Evolutionary conservation across 2,888 invertebrate genomes (phyloP), one percentile per base, ranked within the genome.

Genomic region (Saturnia pavonia): DNA sequence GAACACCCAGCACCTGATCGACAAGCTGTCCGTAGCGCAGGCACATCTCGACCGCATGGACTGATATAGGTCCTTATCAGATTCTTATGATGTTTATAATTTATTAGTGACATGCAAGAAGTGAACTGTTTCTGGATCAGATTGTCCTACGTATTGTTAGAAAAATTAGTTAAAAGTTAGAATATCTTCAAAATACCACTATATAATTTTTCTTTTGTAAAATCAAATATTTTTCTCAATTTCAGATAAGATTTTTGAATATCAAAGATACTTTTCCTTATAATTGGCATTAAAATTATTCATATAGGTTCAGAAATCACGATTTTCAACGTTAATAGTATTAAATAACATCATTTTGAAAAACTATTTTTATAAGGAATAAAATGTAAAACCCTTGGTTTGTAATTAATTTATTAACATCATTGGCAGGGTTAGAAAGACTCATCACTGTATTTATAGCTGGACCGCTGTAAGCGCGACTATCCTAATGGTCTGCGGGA

Each of bases 1-100:
- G 1, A 91, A 93, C 77, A 92, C 93, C 6, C 91, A 91, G 74
- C 85, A 84, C 4, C 88, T 94, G 66, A 92, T 94, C 73, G 92
- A 93, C 69, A 86, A 89, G 73, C 82, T 94, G 43, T 87, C 91
- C n/a, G 88, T 90, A 72, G 93, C 91, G 80, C 92, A 93, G 80
- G 89, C 91, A 82, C 90, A 92, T 74, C 79, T 94, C 72, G 94
- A 94, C 77, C 90, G 93, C 74, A 88, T 94, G 91, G 93, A 93
- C 82, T 93, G 81, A 88, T 72, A 72, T 67, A 70, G 42, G 42
- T 40, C 65, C 7, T 25, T 40, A 40, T 65, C 22, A 1, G 25
- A 27, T 51, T 14, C 25, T 1, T 25, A 43, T 12, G 40, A 51
- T 42, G 25, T 27, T 34, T 27, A 48, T 60, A 40, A 42, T 16